A percentile compares a stretch with the other conserved stretches of the same genome.
Conservation (phyloP, 1,140 invertebrate species). For the Drosophila lini region DNA sequence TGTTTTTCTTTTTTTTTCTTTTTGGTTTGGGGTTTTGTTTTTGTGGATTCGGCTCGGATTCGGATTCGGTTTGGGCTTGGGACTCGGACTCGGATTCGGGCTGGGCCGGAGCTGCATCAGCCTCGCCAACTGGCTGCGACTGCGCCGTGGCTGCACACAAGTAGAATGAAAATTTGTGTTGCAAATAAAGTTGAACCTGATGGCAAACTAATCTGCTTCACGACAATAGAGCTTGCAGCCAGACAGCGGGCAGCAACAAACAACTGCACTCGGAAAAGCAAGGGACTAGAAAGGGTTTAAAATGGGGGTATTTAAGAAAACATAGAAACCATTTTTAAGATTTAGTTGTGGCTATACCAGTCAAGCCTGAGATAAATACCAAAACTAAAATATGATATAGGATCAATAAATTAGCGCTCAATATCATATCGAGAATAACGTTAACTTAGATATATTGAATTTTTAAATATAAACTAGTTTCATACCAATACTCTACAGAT, state of each 20-base stretch:
- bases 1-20: slow-evolving; percentile 43
- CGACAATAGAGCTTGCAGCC: slow-evolving; percentile 73
- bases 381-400: background rate
- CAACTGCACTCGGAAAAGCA: slow-evolving; percentile 19
- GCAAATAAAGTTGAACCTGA: slow-evolving; percentile 83
- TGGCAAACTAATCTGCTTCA: slow-evolving; percentile 82
- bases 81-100: slow-evolving; percentile 14
- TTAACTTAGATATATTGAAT: background rate
- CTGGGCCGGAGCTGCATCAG: slow-evolving; percentile 24
- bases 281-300: background rate
- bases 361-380: background rate
- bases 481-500: background rate
- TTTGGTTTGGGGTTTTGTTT: slow-evolving; percentile 20
- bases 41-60: slow-evolving; percentile 15
- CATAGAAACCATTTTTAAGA: background rate
- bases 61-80: slow-evolving; percentile 20
- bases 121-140: slow-evolving; percentile 30
- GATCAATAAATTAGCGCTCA: background rate
- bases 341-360: background rate
- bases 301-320: background rate
- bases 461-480: background rate
- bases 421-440: background rate
- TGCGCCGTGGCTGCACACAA: slow-evolving; percentile 63
- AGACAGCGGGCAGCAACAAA: slow-evolving; percentile 53
- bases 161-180: slow-evolving; percentile 82